phyloP scores from a whole-genome alignment of 1,140 invertebrate species.

The Physella acuta region DNA sequence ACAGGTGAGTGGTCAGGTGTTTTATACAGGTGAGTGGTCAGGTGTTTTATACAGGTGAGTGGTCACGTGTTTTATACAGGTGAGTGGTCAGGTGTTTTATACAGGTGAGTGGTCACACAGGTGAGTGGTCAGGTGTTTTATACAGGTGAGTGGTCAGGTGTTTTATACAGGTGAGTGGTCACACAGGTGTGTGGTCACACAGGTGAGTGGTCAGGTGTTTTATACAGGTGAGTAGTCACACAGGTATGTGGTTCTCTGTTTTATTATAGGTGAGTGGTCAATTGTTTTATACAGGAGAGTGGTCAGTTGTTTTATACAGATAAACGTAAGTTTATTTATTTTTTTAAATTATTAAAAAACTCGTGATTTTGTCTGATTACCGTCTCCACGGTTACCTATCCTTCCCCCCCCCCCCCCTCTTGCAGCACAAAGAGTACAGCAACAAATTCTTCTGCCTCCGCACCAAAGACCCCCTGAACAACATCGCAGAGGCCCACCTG shows the following conservation, averaged over 20 bases:
- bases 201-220: neutral
- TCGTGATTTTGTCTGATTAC: neutral
- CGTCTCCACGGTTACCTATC: neutral
- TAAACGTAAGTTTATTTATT: neutral
- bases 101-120: slow-evolving; percentile 7
- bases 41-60: neutral
- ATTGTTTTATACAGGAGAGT: neutral
- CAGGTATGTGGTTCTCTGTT: neutral
- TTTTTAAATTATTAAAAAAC: neutral
- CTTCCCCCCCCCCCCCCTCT: neutral
- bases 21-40: neutral
- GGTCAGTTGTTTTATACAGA: neutral
- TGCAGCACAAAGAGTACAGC: neutral
- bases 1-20: slow-evolving; percentile 3
- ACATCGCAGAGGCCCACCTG: slow-evolving; percentile 35
- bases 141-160: neutral
- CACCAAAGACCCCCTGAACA: slow-evolving; percentile 31
- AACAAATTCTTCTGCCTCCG: slow-evolving; percentile 19
- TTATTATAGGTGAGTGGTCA: neutral
- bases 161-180: neutral
- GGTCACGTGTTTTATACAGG: neutral
- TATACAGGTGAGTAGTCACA: no score
- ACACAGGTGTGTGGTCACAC: neutral
- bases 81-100: neutral
- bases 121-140: neutral